Evolutionary conservation across 2,113 vertebrate species (phyloP).

Genomic region (Illadopsis cleaveri): DNA sequence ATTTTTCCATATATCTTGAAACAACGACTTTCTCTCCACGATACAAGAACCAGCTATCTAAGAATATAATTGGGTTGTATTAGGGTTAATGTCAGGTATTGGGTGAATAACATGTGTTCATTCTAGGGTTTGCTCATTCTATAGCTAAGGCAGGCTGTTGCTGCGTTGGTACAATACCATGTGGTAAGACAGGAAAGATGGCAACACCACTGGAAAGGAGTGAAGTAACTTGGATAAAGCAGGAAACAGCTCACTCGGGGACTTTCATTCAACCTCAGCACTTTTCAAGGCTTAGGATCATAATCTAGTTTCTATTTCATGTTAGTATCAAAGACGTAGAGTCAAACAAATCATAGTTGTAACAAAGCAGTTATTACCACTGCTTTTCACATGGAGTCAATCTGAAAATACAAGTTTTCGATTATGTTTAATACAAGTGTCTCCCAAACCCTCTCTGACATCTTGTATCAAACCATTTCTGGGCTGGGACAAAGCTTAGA

Average conservation of each 20-base stretch:
- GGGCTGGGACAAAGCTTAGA: neutral
- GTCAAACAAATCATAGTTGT: neutral
- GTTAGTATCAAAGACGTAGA: neutral
- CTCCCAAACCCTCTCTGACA: neutral
- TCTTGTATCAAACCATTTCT: neutral
- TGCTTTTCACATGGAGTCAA: neutral
- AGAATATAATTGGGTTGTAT: constrained; percentile 20
- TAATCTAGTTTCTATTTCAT: neutral
- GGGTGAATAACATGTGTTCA: neutral
- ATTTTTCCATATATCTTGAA: constrained; percentile 23
- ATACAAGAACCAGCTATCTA: constrained; percentile 40
- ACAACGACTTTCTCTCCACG: constrained; percentile 17
- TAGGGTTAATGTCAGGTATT: constrained; percentile 34
- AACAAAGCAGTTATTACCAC: neutral
- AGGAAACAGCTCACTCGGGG: neutral
- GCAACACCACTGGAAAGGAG: neutral
- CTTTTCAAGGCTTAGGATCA: neutral
- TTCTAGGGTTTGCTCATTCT: neutral
- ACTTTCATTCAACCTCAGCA: neutral
- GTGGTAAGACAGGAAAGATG: neutral
- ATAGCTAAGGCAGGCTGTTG: neutral
- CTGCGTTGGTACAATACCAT: neutral
- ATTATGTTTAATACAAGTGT: neutral
- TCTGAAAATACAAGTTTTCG: neutral
- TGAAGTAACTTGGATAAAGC: neutral